Evolutionary conservation across 2,888 invertebrate genomes (phyloP), one percentile per base, ranked within the genome.

Genomic region (Lutraria lutraria): DNA sequence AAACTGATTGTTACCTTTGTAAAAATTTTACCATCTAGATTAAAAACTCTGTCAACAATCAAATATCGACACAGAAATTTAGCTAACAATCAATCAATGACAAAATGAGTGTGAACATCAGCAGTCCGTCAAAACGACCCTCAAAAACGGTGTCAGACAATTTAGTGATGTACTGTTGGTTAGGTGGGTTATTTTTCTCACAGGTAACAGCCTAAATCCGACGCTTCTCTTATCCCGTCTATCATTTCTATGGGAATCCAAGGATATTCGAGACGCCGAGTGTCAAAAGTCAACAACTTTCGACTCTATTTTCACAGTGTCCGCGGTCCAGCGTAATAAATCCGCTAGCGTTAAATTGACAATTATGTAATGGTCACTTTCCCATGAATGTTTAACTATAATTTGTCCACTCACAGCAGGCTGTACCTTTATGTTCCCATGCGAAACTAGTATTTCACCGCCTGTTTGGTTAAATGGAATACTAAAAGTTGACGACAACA

Each of bases 221-320:
- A 76, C 29, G 16, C 15, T 76, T 76, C 31, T 19, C 34, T 16
- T 25, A 19, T 76, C 31, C 31, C 31, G 29, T 31, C 19, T 76
- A 31, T 76, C 76, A 76, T 31, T n/a, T 31, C 76, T 31, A 76
- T 76, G 76, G 76, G 76, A 76, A 76, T 31, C 31, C 31, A 0
- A 0, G 31, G 34, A 76, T 76, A 76, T 31, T 31, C 76, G 29
- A 76, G 76, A 76, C 76, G 21, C 31, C 29, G 25, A 83, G 80
- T 88, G 88, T 88, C 85, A 85, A 88, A 88, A 81, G 88, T 81
- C 84, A 88, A 85, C 53, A 68, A 52, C 81, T 81, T 63, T 53
- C 19, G 81, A 13, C 60, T 53, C 29, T 56, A 34, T 88, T 85
- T 80, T 88, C 34, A 72, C 68, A 31, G 81, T 54, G 83, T 68